A percentile compares a stretch with the other conserved stretches of the same genome.
These are phyloP conservation scores for Euborellia annulipes DNA, from an alignment of 1,140 invertebrate genomes.

Conservation along the genomic window DNA sequence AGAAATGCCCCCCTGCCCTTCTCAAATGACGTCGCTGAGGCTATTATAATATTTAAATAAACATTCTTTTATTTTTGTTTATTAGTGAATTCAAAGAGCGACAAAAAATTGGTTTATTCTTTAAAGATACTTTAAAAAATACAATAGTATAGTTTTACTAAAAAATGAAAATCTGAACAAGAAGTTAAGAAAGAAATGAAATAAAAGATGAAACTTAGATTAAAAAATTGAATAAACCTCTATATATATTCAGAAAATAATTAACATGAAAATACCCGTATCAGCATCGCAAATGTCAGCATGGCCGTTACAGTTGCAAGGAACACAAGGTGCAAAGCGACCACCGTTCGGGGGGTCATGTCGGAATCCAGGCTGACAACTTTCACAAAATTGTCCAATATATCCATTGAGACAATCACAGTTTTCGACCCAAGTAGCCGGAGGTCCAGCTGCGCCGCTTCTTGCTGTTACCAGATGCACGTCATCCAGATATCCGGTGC, in stretches of 20 bases:
- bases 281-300: conserved; percentile 91
- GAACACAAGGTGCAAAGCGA: conserved; percentile 81
- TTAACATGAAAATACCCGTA: conserved; percentile 43
- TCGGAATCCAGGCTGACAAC: conserved; percentile 83
- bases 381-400: conserved; percentile 91
- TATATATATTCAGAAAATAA: neutral
- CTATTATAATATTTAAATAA: too few relatives aligned
- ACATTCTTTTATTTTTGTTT: too few relatives aligned
- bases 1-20: too few relatives aligned
- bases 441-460: conserved; percentile 55
- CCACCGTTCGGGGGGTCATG: conserved; percentile 81
- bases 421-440: conserved; percentile 85
- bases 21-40: too few relatives aligned
- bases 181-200: neutral
- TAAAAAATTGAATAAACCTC: neutral
- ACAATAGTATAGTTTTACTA: too few relatives aligned
- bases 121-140: too few relatives aligned
- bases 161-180: neutral
- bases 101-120: too few relatives aligned
- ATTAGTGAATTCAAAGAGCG: too few relatives aligned
- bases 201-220: neutral
- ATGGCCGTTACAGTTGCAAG: conserved; percentile 91
- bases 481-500: conserved; percentile 76
- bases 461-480: conserved; percentile 74
- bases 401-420: conserved; percentile 89